Conservation (phyloP, 2,113 vertebrate genomes). For the Meles meles region DNA sequence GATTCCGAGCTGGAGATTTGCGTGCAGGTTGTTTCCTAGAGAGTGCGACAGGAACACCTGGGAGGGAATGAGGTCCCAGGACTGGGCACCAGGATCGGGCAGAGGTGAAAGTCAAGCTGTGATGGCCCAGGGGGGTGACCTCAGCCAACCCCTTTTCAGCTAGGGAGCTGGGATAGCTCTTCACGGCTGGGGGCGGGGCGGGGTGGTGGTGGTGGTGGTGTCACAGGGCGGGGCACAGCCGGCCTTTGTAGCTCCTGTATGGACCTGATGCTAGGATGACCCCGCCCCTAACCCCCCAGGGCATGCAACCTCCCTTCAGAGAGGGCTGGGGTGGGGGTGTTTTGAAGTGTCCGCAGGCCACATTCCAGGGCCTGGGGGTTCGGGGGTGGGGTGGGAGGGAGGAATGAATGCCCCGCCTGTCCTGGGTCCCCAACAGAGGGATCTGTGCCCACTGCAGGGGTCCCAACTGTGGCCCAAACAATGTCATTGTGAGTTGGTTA, state of each 20-base stretch:
- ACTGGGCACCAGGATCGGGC: neutral
- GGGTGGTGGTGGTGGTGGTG: too few relatives aligned
- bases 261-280: neutral
- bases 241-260: neutral
- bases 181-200: too few relatives aligned
- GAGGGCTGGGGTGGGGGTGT: neutral
- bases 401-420: neutral
- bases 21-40: neutral
- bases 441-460: neutral
- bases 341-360: neutral
- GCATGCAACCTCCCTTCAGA: neutral
- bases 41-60: too few relatives aligned
- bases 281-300: neutral
- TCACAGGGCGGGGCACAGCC: too few relatives aligned
- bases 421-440: neutral
- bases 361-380: neutral
- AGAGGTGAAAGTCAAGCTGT: too few relatives aligned
- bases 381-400: neutral
- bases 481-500: neutral
- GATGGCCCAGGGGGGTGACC: fast-evolving
- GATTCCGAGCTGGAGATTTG: neutral
- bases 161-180: neutral
- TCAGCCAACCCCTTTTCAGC: fast-evolving
- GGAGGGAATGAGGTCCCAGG: neutral
- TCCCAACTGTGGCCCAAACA: too few relatives aligned